Conservation (phyloP, 2,113 vertebrate species). For the Aspiorhynchus laticeps region DNA sequence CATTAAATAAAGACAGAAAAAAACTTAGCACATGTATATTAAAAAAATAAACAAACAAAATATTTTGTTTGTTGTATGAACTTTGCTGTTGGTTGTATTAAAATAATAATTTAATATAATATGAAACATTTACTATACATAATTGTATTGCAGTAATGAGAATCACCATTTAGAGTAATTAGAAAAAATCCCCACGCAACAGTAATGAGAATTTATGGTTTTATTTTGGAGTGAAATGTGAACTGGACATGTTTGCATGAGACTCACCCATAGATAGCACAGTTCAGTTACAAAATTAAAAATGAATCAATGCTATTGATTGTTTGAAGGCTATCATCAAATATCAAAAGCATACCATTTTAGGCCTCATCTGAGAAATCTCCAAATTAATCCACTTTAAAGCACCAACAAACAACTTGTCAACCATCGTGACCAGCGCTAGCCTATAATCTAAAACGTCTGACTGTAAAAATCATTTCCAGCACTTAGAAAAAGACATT, state of each 20-base stretch:
- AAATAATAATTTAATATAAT: not conserved
- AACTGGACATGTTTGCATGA: not conserved
- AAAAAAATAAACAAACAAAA: not conserved
- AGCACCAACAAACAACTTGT: constrained; percentile 5
- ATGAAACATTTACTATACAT: not conserved
- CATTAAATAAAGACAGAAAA: too few relatives aligned
- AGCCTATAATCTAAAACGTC: not conserved
- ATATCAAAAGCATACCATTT: not conserved
- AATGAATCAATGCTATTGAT: not conserved
- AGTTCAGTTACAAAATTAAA: not conserved
- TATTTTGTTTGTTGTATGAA: not conserved
- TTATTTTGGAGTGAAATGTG: not conserved
- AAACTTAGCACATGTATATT: not conserved
- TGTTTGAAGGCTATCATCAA: not conserved
- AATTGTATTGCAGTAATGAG: not conserved
- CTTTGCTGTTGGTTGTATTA: not conserved
- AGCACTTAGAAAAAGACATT: not conserved
- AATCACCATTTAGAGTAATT: not conserved
- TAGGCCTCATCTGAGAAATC: not conserved
- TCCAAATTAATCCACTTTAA: not conserved
- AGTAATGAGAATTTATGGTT: not conserved
- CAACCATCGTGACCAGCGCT: not conserved
- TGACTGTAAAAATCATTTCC: not conserved
- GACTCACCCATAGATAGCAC: not conserved
- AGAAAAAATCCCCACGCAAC: not conserved